A percentile compares a stretch with the other conserved stretches of the same genome.
Evolutionary conservation across 1,140 invertebrate species (phyloP).

Genomic region (Proctacanthus coquilletti): DNA sequence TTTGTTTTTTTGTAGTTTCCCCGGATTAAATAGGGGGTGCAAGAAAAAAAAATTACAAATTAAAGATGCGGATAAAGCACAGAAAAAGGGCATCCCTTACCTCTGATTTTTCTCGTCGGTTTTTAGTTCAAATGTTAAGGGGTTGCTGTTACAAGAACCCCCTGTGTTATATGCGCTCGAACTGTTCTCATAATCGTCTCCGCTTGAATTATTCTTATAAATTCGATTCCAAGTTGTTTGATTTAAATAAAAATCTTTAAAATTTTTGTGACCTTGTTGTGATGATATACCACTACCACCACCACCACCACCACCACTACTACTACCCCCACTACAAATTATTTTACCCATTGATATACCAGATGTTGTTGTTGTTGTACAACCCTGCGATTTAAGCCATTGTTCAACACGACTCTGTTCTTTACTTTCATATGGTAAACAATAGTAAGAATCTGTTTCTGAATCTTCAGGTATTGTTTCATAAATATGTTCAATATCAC

Average conservation of each 20-base stretch:
- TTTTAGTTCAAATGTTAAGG: conserved; percentile 40
- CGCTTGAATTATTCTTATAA: conserved; percentile 23
- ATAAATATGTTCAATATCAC: conserved; percentile 49
- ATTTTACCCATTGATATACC: conserved; percentile 4
- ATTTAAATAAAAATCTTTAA: too few species aligned
- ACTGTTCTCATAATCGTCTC: conserved; percentile 44
- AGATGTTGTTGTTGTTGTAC: conserved; percentile 14
- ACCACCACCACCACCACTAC: too few species aligned
- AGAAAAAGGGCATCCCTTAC: background rate
- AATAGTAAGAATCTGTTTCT: conserved; percentile 46
- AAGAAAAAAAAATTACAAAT: too few species aligned
- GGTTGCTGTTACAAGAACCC: conserved; percentile 57
- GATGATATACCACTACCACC: too few species aligned
- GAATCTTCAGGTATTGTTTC: conserved; percentile 50
- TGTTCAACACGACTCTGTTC: conserved; percentile 25
- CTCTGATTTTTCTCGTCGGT: too few species aligned
- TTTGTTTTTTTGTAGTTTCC: too few species aligned
- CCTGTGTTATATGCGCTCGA: conserved; percentile 66
- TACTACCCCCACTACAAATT: too few species aligned
- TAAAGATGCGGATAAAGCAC: too few species aligned
- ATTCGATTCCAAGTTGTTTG: too few species aligned
- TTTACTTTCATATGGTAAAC: conserved; percentile 42
- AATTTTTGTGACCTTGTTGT: too few species aligned
- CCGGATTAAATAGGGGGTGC: too few species aligned
- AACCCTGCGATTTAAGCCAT: conserved; percentile 21